Evolutionary conservation across 2,888 invertebrate genomes (phyloP), one percentile per base, ranked within the genome.

Genomic region (Tenthredo scrophulariae): DNA sequence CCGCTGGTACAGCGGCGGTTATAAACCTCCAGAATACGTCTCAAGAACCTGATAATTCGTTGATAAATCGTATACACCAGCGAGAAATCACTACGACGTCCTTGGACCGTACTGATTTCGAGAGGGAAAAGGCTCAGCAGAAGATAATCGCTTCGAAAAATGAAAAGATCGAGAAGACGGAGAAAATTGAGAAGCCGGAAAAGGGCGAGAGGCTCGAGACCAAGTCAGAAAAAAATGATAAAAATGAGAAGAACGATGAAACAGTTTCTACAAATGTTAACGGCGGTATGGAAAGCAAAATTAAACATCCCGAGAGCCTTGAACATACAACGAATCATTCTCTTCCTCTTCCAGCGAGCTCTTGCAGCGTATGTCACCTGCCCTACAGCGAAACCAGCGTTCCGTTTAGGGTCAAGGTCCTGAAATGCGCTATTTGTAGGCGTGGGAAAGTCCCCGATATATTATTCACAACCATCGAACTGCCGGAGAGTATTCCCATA

Each of bases 1-100:
- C 98, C 0, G 97, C 96, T 29, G 99, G 99, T 0, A 99, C 99
- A 0, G 99, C 99, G 1, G 99, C 98, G 0, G 96, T 98, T 26
- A 97, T 96, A 85, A 95, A 95, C 89, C 94, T 95, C 90, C 94
- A 95, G 54, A 95, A 94, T 85, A 91, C 92, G 18, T 94, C 91
- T 87, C 93, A 91, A 70, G 92, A 92, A 29, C 86, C 90, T 43
- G 93, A 93, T 3, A 88, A 85, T 33, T 87, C 89, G 0, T 83
- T 91, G 9, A 43, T 91, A 15, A 89, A 87, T 37, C 90, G 91
- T 54, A 85, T 87, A 3, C 92, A 91, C 29, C 90, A 90, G 33
- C 43, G 83, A 29, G 88, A 88, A n/a, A 85, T 89, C 0, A 89
- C 92, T 29, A 94, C 94, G 7, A 93, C 94, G 40, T 95, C 95